Evolutionary conservation across 2,888 invertebrate species (phyloP).

Genomic region (Lagria hirta): DNA sequence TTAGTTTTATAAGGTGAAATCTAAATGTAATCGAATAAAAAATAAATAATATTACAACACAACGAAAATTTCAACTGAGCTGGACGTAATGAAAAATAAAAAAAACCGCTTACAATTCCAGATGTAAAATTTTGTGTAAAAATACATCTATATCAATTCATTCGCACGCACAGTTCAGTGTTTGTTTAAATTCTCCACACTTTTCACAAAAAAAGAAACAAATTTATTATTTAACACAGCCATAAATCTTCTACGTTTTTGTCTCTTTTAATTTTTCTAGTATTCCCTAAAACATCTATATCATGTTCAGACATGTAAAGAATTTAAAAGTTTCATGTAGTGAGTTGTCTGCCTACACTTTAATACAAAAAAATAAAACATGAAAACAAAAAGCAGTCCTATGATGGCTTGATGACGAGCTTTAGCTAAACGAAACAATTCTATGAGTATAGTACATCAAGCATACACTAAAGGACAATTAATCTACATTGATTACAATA

Average conservation of each 20-base stretch:
- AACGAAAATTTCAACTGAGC: slow-evolving; percentile 23
- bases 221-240: slow-evolving; percentile 44
- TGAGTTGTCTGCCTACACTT: slow-evolving; percentile 16
- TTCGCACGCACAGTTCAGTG: slow-evolving; percentile 22
- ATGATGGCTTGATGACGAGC: slow-evolving; percentile 2
- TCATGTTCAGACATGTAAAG: slow-evolving; percentile 23
- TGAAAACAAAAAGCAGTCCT: slow-evolving; percentile 3
- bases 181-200: slow-evolving; percentile 16
- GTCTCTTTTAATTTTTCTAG: slow-evolving; percentile 28
- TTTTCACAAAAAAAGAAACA: slow-evolving; percentile 23
- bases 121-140: slow-evolving; percentile 8
- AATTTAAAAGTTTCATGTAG: slow-evolving; percentile 13
- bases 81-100: slow-evolving; percentile 11
- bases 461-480: slow-evolving; percentile 19
- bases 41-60: slow-evolving; percentile 43
- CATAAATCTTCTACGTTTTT: slow-evolving; percentile 46
- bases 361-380: slow-evolving; percentile 15
- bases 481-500: slow-evolving; percentile 14
- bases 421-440: slow-evolving; percentile 10
- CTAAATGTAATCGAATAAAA: slow-evolving; percentile 35
- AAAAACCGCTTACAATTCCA: no score
- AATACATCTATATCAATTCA: slow-evolving; percentile 11
- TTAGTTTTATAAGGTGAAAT: slow-evolving; percentile 40
- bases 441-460: slow-evolving; percentile 23
- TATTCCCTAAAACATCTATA: slow-evolving; percentile 32